Evolutionary conservation across 2,888 invertebrate species (phyloP), one percentile per base, ranked within the genome.

Genomic region (Griposia aprilina): DNA sequence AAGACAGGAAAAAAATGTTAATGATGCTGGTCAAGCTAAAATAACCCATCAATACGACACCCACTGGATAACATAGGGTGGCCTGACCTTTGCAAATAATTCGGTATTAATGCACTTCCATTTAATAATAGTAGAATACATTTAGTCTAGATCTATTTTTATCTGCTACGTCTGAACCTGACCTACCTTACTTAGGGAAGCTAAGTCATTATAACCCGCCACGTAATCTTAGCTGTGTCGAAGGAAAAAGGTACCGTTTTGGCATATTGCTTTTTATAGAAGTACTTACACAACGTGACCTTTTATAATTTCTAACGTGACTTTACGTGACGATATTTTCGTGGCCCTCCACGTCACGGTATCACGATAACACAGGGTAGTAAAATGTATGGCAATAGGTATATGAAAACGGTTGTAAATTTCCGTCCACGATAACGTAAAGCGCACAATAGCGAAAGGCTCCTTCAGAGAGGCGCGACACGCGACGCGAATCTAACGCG

Each of bases 121-220:
- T 41, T 15, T 23, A 23, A 41, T 4, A 62, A 62, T 36, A 50
- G 8, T 0, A 1, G 2, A 76, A 13, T 45, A 8, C 11, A 55
- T 20, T 55, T 45, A 2, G 17, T 36, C 15, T 26, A 5, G 48
- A 65, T 55, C 30, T 45, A 76, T 76, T 41, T 74, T 26, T 23
- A 20, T n/a, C 23, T 8, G 2, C 30, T 20, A 41, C 26, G 26
- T 26, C 78, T 65, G 45, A 23, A 26, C 78, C 36, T 78, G 65
- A 65, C 65, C 78, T 78, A 63, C 57, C 55, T 26, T 30, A 41
- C 11, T 26, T 3, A 65, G 26, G 36, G 48, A 41, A 78, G 8
- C 1, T 50, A 26, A 23, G 10, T 41, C 11, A 52, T 62, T 20
- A 60, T 74, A 17, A 72, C 3, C 11, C 1, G 11, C 3, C 45